Conservation (phyloP, 2,888 invertebrate genomes). For the Vannuccia rotundouncinata region DNA sequence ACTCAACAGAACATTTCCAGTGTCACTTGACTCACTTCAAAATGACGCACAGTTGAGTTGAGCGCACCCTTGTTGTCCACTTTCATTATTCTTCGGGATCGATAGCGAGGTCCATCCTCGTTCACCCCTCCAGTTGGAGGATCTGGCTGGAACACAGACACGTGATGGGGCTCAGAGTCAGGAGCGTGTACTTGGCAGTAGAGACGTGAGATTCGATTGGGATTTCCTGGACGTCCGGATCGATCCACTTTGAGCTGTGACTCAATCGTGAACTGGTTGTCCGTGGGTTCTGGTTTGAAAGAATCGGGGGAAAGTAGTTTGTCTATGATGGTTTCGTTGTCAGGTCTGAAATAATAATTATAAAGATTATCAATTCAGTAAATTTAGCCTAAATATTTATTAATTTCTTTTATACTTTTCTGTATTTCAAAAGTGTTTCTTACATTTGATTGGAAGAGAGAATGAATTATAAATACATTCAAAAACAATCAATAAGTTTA, state of each 20-base stretch:
- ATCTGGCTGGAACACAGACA: neutral
- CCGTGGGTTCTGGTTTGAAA: too few relatives aligned
- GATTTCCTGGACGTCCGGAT: neutral
- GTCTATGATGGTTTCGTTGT: too few relatives aligned
- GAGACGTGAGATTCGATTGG: neutral
- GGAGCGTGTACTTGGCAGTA: neutral
- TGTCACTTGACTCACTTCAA: neutral
- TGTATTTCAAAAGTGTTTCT: too few relatives aligned
- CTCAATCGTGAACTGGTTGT: neutral
- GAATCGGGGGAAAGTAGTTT: too few relatives aligned
- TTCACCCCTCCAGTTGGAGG: neutral
- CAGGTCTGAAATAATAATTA: too few relatives aligned
- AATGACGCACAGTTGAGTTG: neutral
- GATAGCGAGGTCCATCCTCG: neutral
- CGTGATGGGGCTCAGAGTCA: neutral
- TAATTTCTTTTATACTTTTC: too few relatives aligned
- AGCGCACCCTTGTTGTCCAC: neutral
- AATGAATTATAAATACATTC: too few relatives aligned
- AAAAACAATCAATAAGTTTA: too few relatives aligned
- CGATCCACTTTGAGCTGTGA: neutral
- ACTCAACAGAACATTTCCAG: too few relatives aligned
- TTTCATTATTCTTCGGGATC: neutral
- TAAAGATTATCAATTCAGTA: too few relatives aligned
- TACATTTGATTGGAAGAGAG: too few relatives aligned
- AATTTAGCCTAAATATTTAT: too few relatives aligned